These are phyloP conservation scores for Drosophila sordidula DNA, from an alignment of 2,888 invertebrate species.

Conservation along the genomic window DNA sequence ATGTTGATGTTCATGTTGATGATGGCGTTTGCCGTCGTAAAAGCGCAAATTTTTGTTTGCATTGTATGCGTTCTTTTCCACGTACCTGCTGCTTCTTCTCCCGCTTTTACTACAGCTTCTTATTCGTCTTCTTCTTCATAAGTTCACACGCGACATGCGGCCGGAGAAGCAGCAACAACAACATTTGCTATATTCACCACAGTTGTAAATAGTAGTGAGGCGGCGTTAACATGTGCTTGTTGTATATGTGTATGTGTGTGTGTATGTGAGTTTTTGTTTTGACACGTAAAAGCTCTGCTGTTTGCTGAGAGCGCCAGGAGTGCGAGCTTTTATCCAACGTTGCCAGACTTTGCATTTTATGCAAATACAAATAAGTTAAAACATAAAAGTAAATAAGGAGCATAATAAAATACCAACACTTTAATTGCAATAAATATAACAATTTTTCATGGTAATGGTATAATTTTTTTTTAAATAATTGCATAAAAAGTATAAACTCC, in stretches of 20 bases:
- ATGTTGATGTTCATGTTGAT: constrained; percentile 40
- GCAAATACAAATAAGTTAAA: not conserved
- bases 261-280: constrained; percentile 64
- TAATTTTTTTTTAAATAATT: not conserved
- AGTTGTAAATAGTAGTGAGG: constrained; percentile 68
- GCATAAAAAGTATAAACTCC: too few species aligned
- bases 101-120: not conserved
- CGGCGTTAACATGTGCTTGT: constrained; percentile 61
- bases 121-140: constrained; percentile 26
- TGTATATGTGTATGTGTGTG: constrained; percentile 27
- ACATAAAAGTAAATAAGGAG: too few species aligned
- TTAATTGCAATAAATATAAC: not conserved
- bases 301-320: constrained; percentile 24
- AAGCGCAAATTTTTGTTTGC: constrained; percentile 78
- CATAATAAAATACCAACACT: not conserved
- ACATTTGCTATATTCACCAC: constrained; percentile 62
- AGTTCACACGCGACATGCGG: constrained; percentile 48
- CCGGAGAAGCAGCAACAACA: constrained; percentile 35
- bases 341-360: constrained; percentile 29
- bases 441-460: too few species aligned
- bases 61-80: constrained; percentile 57
- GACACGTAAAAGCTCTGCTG: constrained; percentile 56
- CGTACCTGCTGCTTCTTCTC: not conserved
- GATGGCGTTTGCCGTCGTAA: constrained; percentile 60
- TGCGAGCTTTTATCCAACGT: constrained; percentile 34